These are phyloP conservation scores for Hydrozoanthus tunicans DNA, from an alignment of 64 coral and sea anemone genomes.

Conservation along the genomic window DNA sequence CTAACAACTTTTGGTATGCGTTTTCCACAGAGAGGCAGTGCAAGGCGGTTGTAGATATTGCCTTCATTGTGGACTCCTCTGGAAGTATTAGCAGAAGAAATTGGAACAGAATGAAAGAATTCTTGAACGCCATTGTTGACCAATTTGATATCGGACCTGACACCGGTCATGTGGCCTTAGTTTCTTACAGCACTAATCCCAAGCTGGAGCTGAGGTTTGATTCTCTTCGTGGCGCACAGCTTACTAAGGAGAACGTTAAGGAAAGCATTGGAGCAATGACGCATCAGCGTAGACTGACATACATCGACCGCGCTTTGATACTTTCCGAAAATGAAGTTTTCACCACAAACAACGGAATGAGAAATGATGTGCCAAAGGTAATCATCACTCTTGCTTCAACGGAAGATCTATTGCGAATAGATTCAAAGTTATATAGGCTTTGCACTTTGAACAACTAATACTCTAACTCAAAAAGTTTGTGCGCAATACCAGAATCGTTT, in stretches of 20 bases:
- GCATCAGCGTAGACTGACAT: constrained; percentile 54
- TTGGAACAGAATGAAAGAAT: constrained; percentile 60
- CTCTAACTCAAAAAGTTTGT: no score
- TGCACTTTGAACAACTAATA: no score
- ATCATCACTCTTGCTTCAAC: not conserved
- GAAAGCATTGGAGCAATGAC: constrained; percentile 32
- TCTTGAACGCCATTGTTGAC: constrained; percentile 48
- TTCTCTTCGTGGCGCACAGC: not conserved
- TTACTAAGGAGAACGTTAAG: not conserved
- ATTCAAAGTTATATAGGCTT: no score
- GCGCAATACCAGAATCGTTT: no score
- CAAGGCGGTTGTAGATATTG: constrained; percentile 57
- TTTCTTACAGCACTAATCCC: constrained; percentile 58
- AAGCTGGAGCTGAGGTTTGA: constrained; percentile 40
- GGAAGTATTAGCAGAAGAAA: constrained; percentile 73
- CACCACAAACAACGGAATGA: constrained; percentile 37
- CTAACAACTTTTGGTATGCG: not conserved
- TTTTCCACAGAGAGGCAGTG: constrained; percentile 37
- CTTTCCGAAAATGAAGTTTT: constrained; percentile 50
- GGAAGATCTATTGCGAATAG: no score
- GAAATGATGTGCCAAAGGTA: constrained; percentile 54
- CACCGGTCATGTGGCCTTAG: constrained; percentile 49
- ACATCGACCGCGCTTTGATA: constrained; percentile 64
- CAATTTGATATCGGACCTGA: constrained; percentile 49
- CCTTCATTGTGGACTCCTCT: constrained; percentile 83